Evolutionary conservation across 2,888 invertebrate genomes (phyloP).

Genomic region (Craniophora ligustri): DNA sequence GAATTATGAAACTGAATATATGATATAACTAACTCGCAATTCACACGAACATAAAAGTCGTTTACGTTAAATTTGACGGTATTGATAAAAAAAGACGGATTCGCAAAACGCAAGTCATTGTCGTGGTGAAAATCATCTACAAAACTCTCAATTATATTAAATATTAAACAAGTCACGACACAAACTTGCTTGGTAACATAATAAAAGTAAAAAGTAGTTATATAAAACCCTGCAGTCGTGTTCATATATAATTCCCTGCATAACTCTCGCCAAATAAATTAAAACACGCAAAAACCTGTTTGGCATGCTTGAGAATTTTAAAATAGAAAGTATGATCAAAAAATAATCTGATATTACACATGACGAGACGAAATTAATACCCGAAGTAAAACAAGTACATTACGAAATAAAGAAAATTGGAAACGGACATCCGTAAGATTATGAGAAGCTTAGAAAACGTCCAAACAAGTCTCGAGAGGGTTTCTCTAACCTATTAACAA

Average conservation of each 20-base stretch:
- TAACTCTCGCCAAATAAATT: slow-evolving; percentile 74
- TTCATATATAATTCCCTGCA: slow-evolving; percentile 66
- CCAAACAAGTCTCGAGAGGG: slow-evolving; percentile 70
- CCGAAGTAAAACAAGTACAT: slow-evolving; percentile 43
- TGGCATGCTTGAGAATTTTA: slow-evolving; percentile 63
- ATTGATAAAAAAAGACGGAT: slow-evolving; percentile 31
- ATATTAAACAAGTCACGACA: slow-evolving; percentile 44
- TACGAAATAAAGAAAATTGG: slow-evolving; percentile 55
- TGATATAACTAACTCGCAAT: slow-evolving; percentile 56
- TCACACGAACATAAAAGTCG: slow-evolving; percentile 60
- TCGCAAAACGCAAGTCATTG: slow-evolving; percentile 26
- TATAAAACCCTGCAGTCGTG: slow-evolving; percentile 65
- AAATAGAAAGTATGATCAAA: slow-evolving; percentile 77
- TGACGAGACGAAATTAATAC: slow-evolving; percentile 42
- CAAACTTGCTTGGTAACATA: slow-evolving; percentile 48
- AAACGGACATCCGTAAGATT: slow-evolving; percentile 68
- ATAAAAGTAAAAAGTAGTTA: slow-evolving; percentile 72
- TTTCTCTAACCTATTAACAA: slow-evolving; percentile 86
- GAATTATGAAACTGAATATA: slow-evolving; percentile 54
- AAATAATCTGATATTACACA: slow-evolving; percentile 52
- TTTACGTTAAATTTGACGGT: slow-evolving; percentile 48
- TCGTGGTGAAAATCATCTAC: slow-evolving; percentile 49
- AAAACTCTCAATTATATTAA: slow-evolving; percentile 43
- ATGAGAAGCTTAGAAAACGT: slow-evolving; percentile 77
- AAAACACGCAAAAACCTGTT: slow-evolving; percentile 68